Evolutionary conservation across 2,888 invertebrate genomes (phyloP), one percentile per base, ranked within the genome.

Genomic region (Macaria notata): DNA sequence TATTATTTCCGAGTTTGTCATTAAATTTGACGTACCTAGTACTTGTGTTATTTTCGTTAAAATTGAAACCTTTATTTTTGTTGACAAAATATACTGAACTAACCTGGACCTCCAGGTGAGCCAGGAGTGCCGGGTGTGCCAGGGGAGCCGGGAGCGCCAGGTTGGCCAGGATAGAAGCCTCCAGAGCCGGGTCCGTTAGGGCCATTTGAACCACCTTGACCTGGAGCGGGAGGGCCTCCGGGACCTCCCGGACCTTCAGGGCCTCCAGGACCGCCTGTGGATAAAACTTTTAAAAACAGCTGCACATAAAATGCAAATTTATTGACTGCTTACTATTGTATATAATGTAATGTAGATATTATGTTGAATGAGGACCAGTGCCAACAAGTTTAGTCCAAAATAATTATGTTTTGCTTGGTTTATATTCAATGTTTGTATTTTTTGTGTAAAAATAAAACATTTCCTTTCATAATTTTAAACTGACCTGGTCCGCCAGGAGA

Each of bases 101-200:
- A 3, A 38, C 72, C 56, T 63, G 74, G 54, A 7, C 56, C 56
- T 3, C 81, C 84, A 8, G 80, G 77, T 3, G 69, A 67, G 9
- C 79, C 80, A 9, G 69, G 66, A 29, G 61, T 46, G 29, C 56
- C 57, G 4, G 57, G 57, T 9, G 53, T 33, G 6, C 60, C 60
- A 7, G 59, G 59, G 9, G 41, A 19, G 7, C 64, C 66, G 1
- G 66, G 70, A 36, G 50, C 46, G 46, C 75, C 65, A 43, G 66
- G 66, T 42, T 59, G 49, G 29, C 68, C 68, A 50, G 87, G 89
- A 38, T 72, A 77, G 51, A 60, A 62, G 4, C 57, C 53, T 9
- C 53, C 64, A 9, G 58, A 36, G 3, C 57, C 59, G 7, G 68
- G 64, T 33, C 59, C 49, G 38, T 72, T 73, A 9, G 83, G 73